Evolutionary conservation across 2,113 vertebrate genomes (phyloP).

Genomic region (Amphiprion percula): DNA sequence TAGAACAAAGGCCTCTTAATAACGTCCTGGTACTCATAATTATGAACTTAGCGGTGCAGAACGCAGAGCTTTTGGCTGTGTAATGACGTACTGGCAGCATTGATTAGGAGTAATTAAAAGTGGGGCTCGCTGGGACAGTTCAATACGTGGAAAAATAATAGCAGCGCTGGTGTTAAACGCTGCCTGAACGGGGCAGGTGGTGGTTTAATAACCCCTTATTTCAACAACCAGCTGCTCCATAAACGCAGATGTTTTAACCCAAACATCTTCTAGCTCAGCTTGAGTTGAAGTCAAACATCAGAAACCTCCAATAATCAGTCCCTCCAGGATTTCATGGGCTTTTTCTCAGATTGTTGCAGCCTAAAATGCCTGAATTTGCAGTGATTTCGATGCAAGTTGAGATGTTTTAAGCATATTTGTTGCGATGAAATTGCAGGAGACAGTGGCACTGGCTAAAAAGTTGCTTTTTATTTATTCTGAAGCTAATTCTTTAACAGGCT

Average conservation of each 20-base stretch:
- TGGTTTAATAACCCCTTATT: slow-evolving; percentile 51
- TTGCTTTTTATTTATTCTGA: no score
- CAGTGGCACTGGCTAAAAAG: no score
- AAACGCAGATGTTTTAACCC: background rate
- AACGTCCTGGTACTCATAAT: slow-evolving; percentile 20
- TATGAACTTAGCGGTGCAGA: slow-evolving; percentile 21
- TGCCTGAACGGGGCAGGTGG: slow-evolving; percentile 56
- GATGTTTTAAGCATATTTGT: no score
- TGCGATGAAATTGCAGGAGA: no score
- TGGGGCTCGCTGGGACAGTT: slow-evolving; percentile 66
- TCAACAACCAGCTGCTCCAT: slow-evolving; percentile 36
- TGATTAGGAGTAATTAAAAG: slow-evolving; percentile 80
- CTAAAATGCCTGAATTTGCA: no score
- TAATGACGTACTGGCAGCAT: slow-evolving; percentile 66
- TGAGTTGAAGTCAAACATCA: slow-evolving; percentile 49
- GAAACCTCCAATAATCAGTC: slow-evolving; percentile 13
- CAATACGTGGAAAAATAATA: slow-evolving; percentile 78
- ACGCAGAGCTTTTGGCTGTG: slow-evolving; percentile 54
- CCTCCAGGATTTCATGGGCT: no score
- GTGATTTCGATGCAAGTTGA: no score
- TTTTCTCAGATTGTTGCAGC: no score
- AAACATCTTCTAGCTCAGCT: slow-evolving; percentile 22
- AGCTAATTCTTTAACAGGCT: no score
- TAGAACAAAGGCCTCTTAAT: slow-evolving; percentile 12
- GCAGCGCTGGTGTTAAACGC: slow-evolving; percentile 58